Conservation (phyloP, 1,140 invertebrate species). For the Drosophila kohkoa region DNA sequence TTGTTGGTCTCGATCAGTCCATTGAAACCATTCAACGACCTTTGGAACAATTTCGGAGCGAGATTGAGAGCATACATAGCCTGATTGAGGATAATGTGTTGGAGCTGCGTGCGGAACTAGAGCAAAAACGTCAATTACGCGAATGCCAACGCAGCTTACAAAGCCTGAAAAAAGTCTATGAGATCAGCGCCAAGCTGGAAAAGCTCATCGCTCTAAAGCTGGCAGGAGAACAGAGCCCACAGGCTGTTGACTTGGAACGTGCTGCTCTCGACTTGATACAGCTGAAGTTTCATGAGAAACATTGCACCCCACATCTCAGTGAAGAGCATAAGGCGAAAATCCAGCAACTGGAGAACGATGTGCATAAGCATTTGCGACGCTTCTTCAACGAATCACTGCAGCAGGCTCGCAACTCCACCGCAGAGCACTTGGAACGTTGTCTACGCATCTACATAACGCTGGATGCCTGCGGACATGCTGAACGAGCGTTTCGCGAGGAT, state of each 20-base stretch:
- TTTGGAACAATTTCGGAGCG: slow-evolving; percentile 91
- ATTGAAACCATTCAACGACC: slow-evolving; percentile 92
- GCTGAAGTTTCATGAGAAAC: slow-evolving; percentile 74
- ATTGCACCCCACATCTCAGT: slow-evolving; percentile 82
- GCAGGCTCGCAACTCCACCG: slow-evolving; percentile 82
- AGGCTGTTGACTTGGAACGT: slow-evolving; percentile 77
- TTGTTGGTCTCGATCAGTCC: slow-evolving; percentile 95
- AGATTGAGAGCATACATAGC: slow-evolving; percentile 88
- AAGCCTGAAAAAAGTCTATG: slow-evolving; percentile 71
- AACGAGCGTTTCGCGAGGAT: slow-evolving; percentile 89
- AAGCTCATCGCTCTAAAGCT: slow-evolving; percentile 61
- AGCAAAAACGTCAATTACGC: slow-evolving; percentile 68
- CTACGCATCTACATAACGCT: slow-evolving; percentile 89
- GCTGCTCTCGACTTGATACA: slow-evolving; percentile 78
- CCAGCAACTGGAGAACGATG: slow-evolving; percentile 86
- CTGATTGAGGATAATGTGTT: slow-evolving; percentile 68
- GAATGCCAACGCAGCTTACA: slow-evolving; percentile 67
- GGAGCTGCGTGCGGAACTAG: slow-evolving; percentile 64
- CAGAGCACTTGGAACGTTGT: slow-evolving; percentile 87
- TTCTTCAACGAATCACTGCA: slow-evolving; percentile 87
- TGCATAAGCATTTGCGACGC: slow-evolving; percentile 87
- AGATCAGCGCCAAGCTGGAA: slow-evolving; percentile 65
- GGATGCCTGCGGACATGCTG: slow-evolving; percentile 89
- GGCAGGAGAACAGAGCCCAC: slow-evolving; percentile 76
- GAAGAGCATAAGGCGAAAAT: slow-evolving; percentile 85